A percentile compares a stretch with the other conserved stretches of the same genome.
These are phyloP conservation scores for Megaleporinus macrocephalus DNA, from an alignment of 2,113 vertebrate species.

Conservation along the genomic window DNA sequence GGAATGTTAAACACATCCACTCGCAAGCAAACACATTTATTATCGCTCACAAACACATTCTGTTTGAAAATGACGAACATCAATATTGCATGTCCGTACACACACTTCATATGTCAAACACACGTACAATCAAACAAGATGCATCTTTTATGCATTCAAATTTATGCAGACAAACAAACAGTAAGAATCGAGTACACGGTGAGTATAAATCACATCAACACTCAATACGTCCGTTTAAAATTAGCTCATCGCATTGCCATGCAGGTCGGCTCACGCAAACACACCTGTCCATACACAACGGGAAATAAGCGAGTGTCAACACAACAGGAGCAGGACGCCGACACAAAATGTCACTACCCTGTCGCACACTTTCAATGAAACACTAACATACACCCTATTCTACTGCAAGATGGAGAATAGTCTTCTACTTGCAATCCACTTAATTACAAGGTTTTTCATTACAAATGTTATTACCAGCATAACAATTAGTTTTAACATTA, in stretches of 20 bases:
- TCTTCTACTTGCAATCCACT: no score
- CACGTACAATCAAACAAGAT: neutral
- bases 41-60: conserved; percentile 23
- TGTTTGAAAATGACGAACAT: conserved; percentile 34
- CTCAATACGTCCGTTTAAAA: conserved; percentile 1
- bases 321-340: neutral
- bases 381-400: no score
- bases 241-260: neutral
- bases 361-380: conserved; percentile 5
- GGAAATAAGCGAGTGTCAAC: neutral
- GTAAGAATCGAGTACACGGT: neutral
- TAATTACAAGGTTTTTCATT: no score
- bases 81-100: conserved; percentile 24
- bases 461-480: no score
- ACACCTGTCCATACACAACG: neutral
- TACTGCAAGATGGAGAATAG: no score
- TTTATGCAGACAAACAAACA: conserved; percentile 40
- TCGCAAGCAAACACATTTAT: conserved; percentile 45
- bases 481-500: no score
- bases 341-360: neutral
- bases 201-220: neutral
- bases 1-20: conserved; percentile 9
- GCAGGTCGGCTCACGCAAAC: neutral
- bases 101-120: conserved; percentile 24
- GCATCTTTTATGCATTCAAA: conserved; percentile 10